Evolutionary conservation across 2,888 invertebrate genomes (phyloP).

Genomic region (Oeneis ivallda): DNA sequence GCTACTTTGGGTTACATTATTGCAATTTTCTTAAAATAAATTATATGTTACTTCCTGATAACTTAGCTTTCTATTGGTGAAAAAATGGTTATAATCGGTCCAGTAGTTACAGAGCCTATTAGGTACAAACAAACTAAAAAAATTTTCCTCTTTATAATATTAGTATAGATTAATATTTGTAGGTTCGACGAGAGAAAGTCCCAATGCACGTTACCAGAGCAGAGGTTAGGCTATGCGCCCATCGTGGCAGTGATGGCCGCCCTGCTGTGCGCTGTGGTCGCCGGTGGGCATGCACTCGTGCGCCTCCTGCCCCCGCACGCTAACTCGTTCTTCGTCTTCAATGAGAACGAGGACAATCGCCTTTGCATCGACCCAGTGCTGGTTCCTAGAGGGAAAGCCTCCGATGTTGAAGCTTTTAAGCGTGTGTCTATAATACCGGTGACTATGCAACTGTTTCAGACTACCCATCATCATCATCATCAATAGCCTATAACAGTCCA

Average conservation of each 20-base stretch:
- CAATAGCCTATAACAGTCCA: no score
- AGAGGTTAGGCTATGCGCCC: conserved; percentile 53
- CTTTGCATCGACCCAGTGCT: conserved; percentile 55
- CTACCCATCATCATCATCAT: no score
- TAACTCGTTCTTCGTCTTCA: conserved; percentile 71
- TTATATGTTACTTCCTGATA: no score
- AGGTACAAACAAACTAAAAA: no score
- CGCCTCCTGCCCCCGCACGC: conserved; percentile 61
- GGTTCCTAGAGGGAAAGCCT: conserved; percentile 40
- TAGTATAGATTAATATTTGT: neutral
- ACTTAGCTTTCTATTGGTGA: no score
- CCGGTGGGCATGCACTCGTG: conserved; percentile 55
- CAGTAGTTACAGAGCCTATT: no score
- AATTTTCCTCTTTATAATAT: no score
- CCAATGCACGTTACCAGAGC: conserved; percentile 53
- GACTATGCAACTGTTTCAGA: conserved; percentile 7
- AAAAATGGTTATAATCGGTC: no score
- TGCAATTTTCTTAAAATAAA: no score
- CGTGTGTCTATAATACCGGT: conserved; percentile 61
- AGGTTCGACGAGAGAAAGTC: conserved; percentile 64
- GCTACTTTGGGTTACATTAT: no score
- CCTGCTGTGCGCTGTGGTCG: conserved; percentile 53
- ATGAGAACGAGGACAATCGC: conserved; percentile 71
- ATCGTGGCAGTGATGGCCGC: conserved; percentile 55
- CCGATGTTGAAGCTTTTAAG: conserved; percentile 43